A percentile compares a stretch with the other conserved stretches of the same genome.
Conservation (phyloP, 2,797 vertebrate species). For the Oreonectes daqikongensis region DNA sequence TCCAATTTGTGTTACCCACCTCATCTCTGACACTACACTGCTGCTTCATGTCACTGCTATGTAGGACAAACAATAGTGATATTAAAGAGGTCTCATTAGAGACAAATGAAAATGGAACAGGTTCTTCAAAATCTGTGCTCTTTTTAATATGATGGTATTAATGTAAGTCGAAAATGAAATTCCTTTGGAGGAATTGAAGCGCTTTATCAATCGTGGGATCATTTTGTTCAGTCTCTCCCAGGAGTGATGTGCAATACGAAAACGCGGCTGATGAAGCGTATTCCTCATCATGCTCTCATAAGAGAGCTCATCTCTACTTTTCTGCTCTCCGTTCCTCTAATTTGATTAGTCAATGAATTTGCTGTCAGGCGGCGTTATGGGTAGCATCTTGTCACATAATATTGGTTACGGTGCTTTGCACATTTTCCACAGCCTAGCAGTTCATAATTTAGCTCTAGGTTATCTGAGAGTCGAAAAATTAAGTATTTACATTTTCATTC, state of each 20-base stretch:
- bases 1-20: background rate
- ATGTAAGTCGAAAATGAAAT: conserved; percentile 21
- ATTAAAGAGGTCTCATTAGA: background rate
- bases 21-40: background rate
- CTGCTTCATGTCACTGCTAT: background rate
- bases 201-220: conserved; percentile 38
- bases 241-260: conserved; percentile 6
- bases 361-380: conserved; percentile 49
- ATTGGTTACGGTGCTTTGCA: conserved; percentile 35
- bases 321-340: conserved; percentile 48
- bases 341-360: conserved; percentile 55
- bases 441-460: conserved; percentile 20
- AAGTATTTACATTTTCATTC: background rate
- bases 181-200: conserved; percentile 20
- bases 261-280: conserved; percentile 47
- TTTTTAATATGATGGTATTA: conserved; percentile 18
- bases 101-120: background rate
- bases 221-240: conserved; percentile 35
- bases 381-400: conserved; percentile 48
- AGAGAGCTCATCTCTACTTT: conserved; percentile 45
- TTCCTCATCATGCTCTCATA: conserved; percentile 38
- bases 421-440: conserved; percentile 18
- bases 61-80: background rate
- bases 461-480: background rate
- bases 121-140: background rate